Evolutionary conservation across 1,140 invertebrate species (phyloP), one percentile per base, ranked within the genome.

Genomic region (Hestina assimilis): DNA sequence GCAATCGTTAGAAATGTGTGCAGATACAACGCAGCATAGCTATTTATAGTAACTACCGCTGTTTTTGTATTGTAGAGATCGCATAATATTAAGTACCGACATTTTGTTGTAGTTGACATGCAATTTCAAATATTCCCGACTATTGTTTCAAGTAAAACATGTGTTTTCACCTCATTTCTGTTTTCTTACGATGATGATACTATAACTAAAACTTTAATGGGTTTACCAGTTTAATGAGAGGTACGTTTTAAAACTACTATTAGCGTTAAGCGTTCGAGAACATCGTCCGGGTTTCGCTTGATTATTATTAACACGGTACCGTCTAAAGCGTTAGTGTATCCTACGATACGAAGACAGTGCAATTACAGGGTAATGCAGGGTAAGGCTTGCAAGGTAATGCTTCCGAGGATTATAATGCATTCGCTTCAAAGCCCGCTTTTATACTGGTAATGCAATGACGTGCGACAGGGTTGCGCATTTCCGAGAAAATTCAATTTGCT

Each of bases 191-290:
- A 59, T 41, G 24, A 28, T n/a, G 31, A 47, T 54, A 53, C 45
- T 54, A 41, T 60, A 40, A 52, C 21, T 33, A 20, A 52, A 46
- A 4, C 20, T 54, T 23, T 4, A 28, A 21, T 41, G 35, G 26
- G 29, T 58, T 31, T 17, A 38, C 42, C 43, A 26, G 47, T 52
- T 59, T 28, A 29, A 43, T 21, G 9, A 15, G 29, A 29, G 26
- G 47, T 46, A 12, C 33, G 23, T 52, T 59, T 59, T 51, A 59
- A 40, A 48, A 21, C 11, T 7, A 48, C 46, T 38, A 35, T 35
- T 23, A 48, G 20, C 46, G 35, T 17, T 33, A 23, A 48, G 11
- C 31, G 20, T 14, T 26, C 43, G 35, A 35, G 31, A 48, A 48
- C 35, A 35, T 35, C n/a, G 3, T 15, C 26, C 15, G 17, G 28